Percentiles rank a stretch among this genome's conserved stretches.
These are phyloP conservation scores for Chrysolina haemoptera DNA, from an alignment of 2,888 invertebrate species.

Conservation along the genomic window DNA sequence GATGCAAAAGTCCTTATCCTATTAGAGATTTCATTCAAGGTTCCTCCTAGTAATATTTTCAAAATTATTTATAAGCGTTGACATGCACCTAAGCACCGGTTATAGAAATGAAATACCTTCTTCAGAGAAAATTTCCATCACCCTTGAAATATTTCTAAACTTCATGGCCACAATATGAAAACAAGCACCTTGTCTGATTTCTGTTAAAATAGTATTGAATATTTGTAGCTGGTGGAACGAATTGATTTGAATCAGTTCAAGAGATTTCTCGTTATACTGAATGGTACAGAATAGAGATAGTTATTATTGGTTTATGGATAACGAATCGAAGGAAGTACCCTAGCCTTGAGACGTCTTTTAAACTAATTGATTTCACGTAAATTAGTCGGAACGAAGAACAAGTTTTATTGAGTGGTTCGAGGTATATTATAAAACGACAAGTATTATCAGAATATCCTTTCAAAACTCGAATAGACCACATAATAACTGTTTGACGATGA, in stretches of 20 bases:
- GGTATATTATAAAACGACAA: neutral
- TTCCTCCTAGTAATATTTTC: too few relatives aligned
- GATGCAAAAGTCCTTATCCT: too few relatives aligned
- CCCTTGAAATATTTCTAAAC: neutral
- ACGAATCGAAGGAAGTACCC: neutral
- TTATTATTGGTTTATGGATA: neutral
- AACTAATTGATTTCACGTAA: neutral
- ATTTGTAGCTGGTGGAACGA: neutral
- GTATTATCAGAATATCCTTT: too few relatives aligned
- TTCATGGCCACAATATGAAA: neutral
- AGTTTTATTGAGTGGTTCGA: neutral
- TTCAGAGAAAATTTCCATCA: neutral
- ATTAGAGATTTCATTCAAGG: too few relatives aligned
- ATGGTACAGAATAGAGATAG: neutral
- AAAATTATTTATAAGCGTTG: too few relatives aligned
- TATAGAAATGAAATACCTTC: neutral
- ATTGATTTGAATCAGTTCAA: neutral
- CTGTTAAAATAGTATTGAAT: neutral
- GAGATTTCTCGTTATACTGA: neutral
- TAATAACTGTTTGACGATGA: too few relatives aligned
- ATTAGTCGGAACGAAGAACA: neutral
- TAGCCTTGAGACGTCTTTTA: neutral
- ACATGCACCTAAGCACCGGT: neutral
- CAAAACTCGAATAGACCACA: too few relatives aligned
- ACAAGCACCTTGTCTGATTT: neutral